Evolutionary conservation across 2,113 vertebrate species (phyloP).

Genomic region (Otolemur garnettii): DNA sequence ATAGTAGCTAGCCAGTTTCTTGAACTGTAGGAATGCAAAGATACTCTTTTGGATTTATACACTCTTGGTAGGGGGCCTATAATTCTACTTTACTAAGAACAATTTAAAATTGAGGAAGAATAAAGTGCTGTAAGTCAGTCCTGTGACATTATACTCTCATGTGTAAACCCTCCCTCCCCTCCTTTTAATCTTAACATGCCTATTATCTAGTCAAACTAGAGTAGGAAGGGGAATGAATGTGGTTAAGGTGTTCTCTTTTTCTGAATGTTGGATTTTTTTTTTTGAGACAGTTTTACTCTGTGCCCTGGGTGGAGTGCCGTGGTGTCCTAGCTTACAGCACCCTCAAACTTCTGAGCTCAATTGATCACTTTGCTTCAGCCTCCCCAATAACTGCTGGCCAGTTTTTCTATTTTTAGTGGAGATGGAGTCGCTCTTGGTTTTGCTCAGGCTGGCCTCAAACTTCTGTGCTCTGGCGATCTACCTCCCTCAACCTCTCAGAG

Average conservation of each 20-base stretch:
- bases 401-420: too few species aligned
- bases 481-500: too few species aligned
- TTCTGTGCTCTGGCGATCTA: too few species aligned
- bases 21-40: slow-evolving; percentile 1
- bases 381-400: too few species aligned
- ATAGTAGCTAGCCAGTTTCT: background rate
- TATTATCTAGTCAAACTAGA: slow-evolving; percentile 18
- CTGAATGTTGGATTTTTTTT: background rate
- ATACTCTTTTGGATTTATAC: slow-evolving; percentile 1
- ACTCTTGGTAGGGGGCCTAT: background rate
- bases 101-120: slow-evolving; percentile 8
- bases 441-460: too few species aligned
- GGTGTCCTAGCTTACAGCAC: too few species aligned
- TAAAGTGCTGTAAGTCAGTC: background rate
- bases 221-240: background rate
- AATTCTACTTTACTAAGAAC: background rate
- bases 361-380: too few species aligned
- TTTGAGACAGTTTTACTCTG: too few species aligned
- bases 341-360: too few species aligned
- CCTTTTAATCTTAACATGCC: background rate
- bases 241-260: background rate
- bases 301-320: too few species aligned
- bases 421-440: too few species aligned
- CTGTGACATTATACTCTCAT: background rate
- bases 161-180: background rate